Evolutionary conservation across 2,888 invertebrate species (phyloP), one percentile per base, ranked within the genome.

Genomic region (Temnothorax ravouxi): DNA sequence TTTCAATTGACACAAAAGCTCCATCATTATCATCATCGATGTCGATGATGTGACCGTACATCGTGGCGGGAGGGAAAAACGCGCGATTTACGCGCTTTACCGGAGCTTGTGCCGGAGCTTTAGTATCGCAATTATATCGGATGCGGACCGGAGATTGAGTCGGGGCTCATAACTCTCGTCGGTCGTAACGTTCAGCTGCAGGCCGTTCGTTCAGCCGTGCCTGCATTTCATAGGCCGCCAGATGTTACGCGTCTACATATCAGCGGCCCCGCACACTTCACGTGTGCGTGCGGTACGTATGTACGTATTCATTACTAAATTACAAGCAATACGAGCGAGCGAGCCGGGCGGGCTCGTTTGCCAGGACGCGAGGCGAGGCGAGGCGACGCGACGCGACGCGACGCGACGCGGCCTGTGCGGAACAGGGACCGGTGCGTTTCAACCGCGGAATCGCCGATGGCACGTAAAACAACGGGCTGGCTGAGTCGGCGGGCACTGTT

Each of bases 171-270:
- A 93, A 93, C 91, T 93, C 93, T 92, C 89, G 89, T 54, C 76
- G 91, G 91, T 92, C 93, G 93, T 93, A 93, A 93, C 92, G 89
- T 91, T 93, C 93, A 93, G 88, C 92, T 91, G 92, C 93, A 93
- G 92, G 88, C 92, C 88, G 91, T 88, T 90, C 91, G 88, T 87
- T 87, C 88, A 91, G 86, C 89, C 90, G 87, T 87, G 87, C 92
- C 92, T 93, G 93, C 93, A 90, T 93, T 93, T 93, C 93, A 93
- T 93, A 92, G 93, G 92, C 93, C 89, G 89, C 93, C 93, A 93
- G 92, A 93, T 93, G 93, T 92, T 92, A 91, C 92, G 91, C 90
- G 91, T 89, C 92, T 90, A 92, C 92, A 92, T 91, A 92, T 92
- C 91, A 92, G 91, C 90, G 47, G 25, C 9, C 41, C 34, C 91